phyloP scores from a whole-genome alignment of 2,797 vertebrate genomes.

The Pseudomugil gertrudae region DNA sequence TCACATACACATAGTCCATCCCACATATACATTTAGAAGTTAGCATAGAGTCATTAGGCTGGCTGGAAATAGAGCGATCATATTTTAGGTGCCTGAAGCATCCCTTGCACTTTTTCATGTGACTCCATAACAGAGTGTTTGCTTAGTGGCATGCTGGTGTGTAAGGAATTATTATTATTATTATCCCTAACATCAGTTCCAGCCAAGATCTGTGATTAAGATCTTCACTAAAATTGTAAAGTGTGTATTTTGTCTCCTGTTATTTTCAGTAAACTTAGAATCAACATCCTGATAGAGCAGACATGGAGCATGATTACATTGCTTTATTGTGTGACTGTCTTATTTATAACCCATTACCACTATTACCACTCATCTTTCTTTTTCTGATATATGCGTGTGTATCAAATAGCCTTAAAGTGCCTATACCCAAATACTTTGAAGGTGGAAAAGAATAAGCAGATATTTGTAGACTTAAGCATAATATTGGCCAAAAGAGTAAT shows the following conservation, averaged over 20 bases:
- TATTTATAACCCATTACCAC: background rate
- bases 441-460: background rate
- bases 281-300: background rate
- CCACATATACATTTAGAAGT: slow-evolving; percentile 33
- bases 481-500: no score
- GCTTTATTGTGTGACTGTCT: background rate
- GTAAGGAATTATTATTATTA: background rate
- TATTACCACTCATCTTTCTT: background rate
- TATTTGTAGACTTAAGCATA: no score
- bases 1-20: slow-evolving; percentile 14
- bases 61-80: slow-evolving; percentile 60
- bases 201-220: background rate
- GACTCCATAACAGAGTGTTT: slow-evolving; percentile 34
- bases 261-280: background rate
- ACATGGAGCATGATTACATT: background rate
- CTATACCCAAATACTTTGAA: no score
- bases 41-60: slow-evolving; percentile 19
- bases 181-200: slow-evolving; percentile 1
- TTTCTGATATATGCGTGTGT: background rate
- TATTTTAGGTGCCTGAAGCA: slow-evolving; percentile 32
- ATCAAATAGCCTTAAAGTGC: background rate
- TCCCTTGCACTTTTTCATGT: slow-evolving; percentile 42
- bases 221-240: background rate
- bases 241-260: background rate
- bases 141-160: slow-evolving; percentile 1